Evolutionary conservation across 2,113 vertebrate species (phyloP), one percentile per base, ranked within the genome.

Genomic region (Siniperca chuatsi): DNA sequence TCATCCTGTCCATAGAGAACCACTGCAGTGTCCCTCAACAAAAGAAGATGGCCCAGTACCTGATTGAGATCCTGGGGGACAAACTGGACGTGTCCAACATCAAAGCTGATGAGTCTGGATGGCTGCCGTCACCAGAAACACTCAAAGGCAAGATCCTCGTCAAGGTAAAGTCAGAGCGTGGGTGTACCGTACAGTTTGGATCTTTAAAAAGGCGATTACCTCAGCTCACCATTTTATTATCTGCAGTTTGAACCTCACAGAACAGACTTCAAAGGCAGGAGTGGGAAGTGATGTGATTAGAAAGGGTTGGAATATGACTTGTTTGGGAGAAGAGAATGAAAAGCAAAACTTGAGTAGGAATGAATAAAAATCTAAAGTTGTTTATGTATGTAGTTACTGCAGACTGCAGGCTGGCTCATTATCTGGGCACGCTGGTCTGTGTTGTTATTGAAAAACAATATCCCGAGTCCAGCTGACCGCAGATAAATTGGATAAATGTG

Each of bases 1-100:
- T 99, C 87, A 99, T 99, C 92, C 93, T 99, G 87, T 99, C 98
- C 29, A 96, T 99, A 2, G 98, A 99, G 96, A 99, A 99, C 93
- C 98, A 99, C 90, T 99, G 98, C 93, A 99, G 97, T 0, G 97
- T 99, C 0, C 16, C 95, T 54, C 98, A 99, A 94, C 98, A 99
- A 89, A 99, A 99, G 94, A 99, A 98, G 93, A 99, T 99, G 98
- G 98, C 98, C 23, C 97, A 97, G 92, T 98, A 97, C 62, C 95
- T 99, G 37, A 95, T 55, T 0, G 97, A 97, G 89, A 96, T 99
- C 81, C 92, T 99, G 4, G 98, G 97, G 9, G 98, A 99, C 89
- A 98, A 99, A 89, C 94, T 99, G 93, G 97, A 99, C 84, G 86
- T 99, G 79, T 97, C 97, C 0, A 94, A 93, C 20, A 94, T 99